Conservation (phyloP, 2,797 vertebrate species). For the Caiman crocodilus region DNA sequence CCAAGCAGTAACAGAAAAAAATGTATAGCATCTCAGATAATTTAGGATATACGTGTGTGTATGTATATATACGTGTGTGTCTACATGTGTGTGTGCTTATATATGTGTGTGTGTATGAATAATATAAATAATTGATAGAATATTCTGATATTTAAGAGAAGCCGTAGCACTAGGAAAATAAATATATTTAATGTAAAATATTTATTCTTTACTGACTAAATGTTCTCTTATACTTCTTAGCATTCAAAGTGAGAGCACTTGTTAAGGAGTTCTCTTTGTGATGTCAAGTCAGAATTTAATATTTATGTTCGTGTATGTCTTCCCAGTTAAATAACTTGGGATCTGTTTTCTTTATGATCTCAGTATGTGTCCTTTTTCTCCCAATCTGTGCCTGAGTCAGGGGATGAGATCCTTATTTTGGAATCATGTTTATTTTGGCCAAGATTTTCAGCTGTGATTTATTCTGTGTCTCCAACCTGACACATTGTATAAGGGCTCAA, state of each 20-base stretch:
- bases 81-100: no score
- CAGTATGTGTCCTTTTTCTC: constrained; percentile 39
- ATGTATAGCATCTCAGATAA: not conserved
- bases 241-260: constrained; percentile 48
- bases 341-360: constrained; percentile 52
- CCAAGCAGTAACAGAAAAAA: not conserved
- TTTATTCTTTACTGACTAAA: constrained; percentile 26
- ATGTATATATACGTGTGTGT: no score
- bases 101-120: no score
- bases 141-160: not conserved
- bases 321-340: constrained; percentile 32
- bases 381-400: constrained; percentile 24
- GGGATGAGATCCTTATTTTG: constrained; percentile 61
- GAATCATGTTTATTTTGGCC: constrained; percentile 57
- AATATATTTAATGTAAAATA: not conserved
- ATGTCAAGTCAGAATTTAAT: constrained; percentile 61
- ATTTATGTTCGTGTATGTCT: constrained; percentile 48
- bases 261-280: constrained; percentile 58
- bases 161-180: not conserved
- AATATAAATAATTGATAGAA: not conserved
- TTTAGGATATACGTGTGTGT: not conserved
- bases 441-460: constrained; percentile 61
- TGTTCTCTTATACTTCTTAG: not conserved
- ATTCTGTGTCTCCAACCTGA: constrained; percentile 36
- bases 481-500: constrained; percentile 23